A percentile compares a stretch with the other conserved stretches of the same genome.
phyloP scores from a whole-genome alignment of 2,113 vertebrate genomes.

The Stigmatopora nigra region DNA sequence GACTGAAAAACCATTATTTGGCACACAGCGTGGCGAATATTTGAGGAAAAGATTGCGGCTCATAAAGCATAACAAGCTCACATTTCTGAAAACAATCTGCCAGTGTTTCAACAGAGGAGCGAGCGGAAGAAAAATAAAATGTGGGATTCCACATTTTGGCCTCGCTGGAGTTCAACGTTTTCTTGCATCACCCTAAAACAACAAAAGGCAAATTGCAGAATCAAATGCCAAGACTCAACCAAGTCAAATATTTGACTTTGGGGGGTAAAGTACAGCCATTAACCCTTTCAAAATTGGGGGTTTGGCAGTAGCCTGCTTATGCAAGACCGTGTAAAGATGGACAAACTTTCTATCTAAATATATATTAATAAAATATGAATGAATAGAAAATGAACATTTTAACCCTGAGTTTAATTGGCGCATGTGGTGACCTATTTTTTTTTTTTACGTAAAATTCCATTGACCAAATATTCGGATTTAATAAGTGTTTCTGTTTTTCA shows the following conservation, averaged over 20 bases:
- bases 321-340: too few species aligned
- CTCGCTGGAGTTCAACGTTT: constrained; percentile 14
- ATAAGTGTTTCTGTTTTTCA: constrained; percentile 3
- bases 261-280: neutral
- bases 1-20: constrained; percentile 14
- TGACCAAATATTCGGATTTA: neutral
- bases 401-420: too few species aligned
- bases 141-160: constrained; percentile 39
- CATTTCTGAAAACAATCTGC: constrained; percentile 39
- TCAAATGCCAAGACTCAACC: neutral
- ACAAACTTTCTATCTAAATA: too few species aligned
- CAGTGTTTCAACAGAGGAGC: constrained; percentile 18
- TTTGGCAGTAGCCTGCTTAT: too few species aligned
- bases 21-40: constrained; percentile 15
- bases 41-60: constrained; percentile 36
- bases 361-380: too few species aligned
- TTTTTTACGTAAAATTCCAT: neutral
- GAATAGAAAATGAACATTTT: too few species aligned
- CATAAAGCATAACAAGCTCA: constrained; percentile 41
- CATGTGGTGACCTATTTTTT: too few species aligned
- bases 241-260: neutral
- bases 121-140: constrained; percentile 14
- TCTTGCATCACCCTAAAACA: neutral
- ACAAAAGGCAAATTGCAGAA: neutral
- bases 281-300: too few species aligned